These are phyloP conservation scores for Cyphomyrus discorhynchus DNA, from an alignment of 2,113 vertebrate species.

Conservation along the genomic window DNA sequence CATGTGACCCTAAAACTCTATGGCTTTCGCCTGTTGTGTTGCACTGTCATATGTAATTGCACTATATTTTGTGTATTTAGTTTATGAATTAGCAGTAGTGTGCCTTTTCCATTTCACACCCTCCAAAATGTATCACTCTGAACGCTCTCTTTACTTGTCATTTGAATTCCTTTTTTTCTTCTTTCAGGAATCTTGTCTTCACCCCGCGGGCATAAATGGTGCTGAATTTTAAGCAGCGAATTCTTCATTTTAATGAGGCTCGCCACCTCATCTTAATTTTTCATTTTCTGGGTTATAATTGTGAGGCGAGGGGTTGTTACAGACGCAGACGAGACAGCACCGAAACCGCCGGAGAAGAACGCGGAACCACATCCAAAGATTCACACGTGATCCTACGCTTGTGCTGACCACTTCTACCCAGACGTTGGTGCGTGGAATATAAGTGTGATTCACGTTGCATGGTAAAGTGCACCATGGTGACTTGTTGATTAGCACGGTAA, in stretches of 20 bases:
- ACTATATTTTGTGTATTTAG: slow-evolving; percentile 5
- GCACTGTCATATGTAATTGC: not conserved
- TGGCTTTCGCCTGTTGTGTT: not conserved
- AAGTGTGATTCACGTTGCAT: not conserved
- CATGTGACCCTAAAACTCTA: not conserved
- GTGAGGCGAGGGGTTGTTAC: not conserved
- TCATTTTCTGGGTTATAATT: slow-evolving; percentile 12
- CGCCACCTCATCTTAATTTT: not conserved
- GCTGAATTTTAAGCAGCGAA: slow-evolving; percentile 13
- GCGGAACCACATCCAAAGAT: not conserved
- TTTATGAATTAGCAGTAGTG: not conserved
- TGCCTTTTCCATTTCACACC: not conserved
- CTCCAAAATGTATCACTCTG: not conserved
- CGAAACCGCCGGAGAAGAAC: not conserved
- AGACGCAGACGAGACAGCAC: not conserved
- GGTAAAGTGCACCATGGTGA: not conserved
- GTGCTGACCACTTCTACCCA: not conserved
- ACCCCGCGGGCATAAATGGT: slow-evolving; percentile 12
- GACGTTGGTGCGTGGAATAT: not conserved
- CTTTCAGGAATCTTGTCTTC: not conserved
- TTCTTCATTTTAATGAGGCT: slow-evolving; percentile 12
- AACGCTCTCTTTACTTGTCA: not conserved
- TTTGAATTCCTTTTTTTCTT: not conserved
- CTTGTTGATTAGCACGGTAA: not conserved
- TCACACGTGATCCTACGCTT: not conserved